These are phyloP conservation scores for Trachelipus rathkii DNA, from an alignment of 1,140 invertebrate species.

Conservation along the genomic window DNA sequence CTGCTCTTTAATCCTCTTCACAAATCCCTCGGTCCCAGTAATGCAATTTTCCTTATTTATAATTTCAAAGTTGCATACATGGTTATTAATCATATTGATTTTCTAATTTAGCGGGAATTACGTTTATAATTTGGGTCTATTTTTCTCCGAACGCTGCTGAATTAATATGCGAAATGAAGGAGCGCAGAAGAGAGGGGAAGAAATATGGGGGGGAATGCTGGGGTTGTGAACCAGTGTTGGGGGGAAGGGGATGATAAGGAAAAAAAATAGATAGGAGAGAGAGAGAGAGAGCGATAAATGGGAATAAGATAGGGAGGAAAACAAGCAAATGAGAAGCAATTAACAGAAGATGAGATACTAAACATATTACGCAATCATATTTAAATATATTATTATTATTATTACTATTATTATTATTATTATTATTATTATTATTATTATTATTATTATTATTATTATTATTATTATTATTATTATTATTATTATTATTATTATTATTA, in stretches of 20 bases:
- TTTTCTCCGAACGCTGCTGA: slow-evolving; percentile 31
- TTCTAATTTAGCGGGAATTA: slow-evolving; percentile 40
- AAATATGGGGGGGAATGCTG: background rate
- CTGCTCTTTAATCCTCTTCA: slow-evolving; percentile 16
- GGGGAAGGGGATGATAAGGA: background rate
- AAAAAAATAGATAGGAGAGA: background rate
- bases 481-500: slow-evolving; percentile 12
- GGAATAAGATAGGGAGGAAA: background rate
- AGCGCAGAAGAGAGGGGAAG: background rate
- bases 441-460: slow-evolving; percentile 13
- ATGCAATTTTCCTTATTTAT: slow-evolving; percentile 43
- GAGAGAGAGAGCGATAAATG: background rate
- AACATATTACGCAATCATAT: background rate
- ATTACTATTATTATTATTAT: background rate
- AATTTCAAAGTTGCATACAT: slow-evolving; percentile 42
- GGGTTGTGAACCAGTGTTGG: too few relatives aligned
- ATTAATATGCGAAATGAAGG: slow-evolving; percentile 29
- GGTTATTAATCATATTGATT: slow-evolving; percentile 43
- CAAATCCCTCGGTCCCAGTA: slow-evolving; percentile 33
- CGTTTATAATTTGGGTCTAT: slow-evolving; percentile 40
- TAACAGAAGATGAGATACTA: background rate
- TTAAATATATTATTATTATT: background rate
- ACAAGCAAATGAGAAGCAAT: background rate
- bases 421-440: slow-evolving; percentile 12
- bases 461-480: slow-evolving; percentile 16